These are phyloP conservation scores for Nannospalax galili DNA, from an alignment of 2,113 vertebrate species.

Conservation along the genomic window DNA sequence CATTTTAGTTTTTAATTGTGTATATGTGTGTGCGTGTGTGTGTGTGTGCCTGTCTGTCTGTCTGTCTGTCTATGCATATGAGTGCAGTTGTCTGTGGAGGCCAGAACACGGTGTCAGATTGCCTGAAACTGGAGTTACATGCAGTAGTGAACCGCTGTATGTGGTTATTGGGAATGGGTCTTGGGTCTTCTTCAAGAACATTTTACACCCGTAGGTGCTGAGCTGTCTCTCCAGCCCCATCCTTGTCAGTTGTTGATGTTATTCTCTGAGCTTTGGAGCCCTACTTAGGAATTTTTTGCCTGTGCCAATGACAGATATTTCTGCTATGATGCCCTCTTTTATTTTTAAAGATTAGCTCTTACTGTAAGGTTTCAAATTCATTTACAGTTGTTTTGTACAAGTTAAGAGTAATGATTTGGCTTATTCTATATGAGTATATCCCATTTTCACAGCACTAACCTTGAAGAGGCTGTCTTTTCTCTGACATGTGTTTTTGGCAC, in stretches of 20 bases:
- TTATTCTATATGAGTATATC: background rate
- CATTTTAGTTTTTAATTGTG: no score
- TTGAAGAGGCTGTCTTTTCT: background rate
- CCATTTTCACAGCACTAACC: background rate
- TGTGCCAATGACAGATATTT: background rate
- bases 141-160: no score
- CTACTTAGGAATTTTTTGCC: background rate
- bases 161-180: no score
- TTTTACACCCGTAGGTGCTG: no score
- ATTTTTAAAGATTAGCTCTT: background rate
- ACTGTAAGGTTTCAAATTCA: background rate
- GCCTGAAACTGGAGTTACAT: no score
- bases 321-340: background rate
- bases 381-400: background rate
- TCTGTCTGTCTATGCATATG: no score
- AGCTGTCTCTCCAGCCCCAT: no score
- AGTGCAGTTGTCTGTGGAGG: no score
- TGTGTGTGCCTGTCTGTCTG: no score
- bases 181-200: no score
- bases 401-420: background rate
- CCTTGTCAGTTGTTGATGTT: background rate
- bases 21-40: no score
- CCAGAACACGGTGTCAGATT: no score
- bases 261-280: background rate
- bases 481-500: background rate